Base-by-base conservation (phyloP, 2,797 vertebrate species). In the Mormyrops attenuatus region DNA sequence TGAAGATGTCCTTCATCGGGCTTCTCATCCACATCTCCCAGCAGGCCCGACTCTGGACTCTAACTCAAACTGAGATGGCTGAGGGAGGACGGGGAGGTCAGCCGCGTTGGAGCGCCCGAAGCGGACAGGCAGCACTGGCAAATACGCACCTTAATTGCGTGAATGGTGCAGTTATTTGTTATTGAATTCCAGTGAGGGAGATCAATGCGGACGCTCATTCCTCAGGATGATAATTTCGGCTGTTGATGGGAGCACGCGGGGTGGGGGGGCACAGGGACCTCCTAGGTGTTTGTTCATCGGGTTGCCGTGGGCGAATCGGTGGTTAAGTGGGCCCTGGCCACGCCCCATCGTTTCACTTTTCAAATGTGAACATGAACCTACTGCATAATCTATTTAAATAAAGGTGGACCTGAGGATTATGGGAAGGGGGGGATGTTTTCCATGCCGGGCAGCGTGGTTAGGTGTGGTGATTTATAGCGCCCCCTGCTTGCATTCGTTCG, bases 111-210 rank as follows among this genome's bases (percentile, higher is more conserved):
- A 15, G 52, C 90, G 80, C 91, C 90, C 91, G 93, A 94, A 94
- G 95, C 95, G 94, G 95, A 95, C 94, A 95, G 91, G 69, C 92
- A 91, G 85, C 87, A 91, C 90, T 92, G 93, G 92, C 90, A 90
- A 93, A 95, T 94, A 93, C 89, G 0, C n/a, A 92, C 94, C 92
- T 93, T 96, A 95, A 96, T 96, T 93, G 93, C 92, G 93, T 94
- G 95, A 96, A 95, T 94, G 94, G 95, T 93, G 90, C 92, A 95
- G 95, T 96, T 97, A 96, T 96, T 96, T 96, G 94, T 95, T 96
- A 97, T 96, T 91, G 95, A 96, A 96, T 96, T 93, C 94, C 96
- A 95, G 95, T 96, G 94, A 95, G 94, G 93, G 92, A 93, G 95
- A 95, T 96, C 94, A 94, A 93, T 90, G 85, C 91, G 90, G 92